These are phyloP conservation scores for Denticeps clupeoides DNA, from an alignment of 2,797 vertebrate species.

Conservation along the genomic window DNA sequence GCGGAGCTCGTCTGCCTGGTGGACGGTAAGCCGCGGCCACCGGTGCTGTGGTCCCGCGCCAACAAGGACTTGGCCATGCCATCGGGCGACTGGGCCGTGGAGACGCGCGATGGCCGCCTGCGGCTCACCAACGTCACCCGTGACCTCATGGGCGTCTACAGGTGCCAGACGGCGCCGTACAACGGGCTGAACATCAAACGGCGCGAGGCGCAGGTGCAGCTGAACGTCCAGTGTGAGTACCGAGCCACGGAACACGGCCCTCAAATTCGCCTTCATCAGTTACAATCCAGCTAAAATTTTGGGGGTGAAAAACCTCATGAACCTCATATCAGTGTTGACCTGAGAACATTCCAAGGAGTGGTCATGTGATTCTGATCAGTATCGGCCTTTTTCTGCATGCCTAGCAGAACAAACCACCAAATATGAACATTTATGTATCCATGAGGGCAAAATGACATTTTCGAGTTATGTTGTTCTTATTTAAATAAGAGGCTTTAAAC, in stretches of 20 bases:
- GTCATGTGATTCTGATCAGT: no score
- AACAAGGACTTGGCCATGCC: constrained; percentile 85
- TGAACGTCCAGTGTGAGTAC: constrained; percentile 94
- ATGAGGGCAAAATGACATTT: no score
- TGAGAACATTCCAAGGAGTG: no score
- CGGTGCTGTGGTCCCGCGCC: constrained; percentile 81
- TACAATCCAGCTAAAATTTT: no score
- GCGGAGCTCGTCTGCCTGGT: constrained; percentile 80
- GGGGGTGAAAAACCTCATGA: no score
- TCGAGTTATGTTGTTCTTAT: no score
- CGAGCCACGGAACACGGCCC: background rate
- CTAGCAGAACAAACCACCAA: no score
- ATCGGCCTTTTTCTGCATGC: no score
- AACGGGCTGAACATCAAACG: constrained; percentile 94
- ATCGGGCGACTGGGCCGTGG: constrained; percentile 58
- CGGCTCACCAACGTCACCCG: constrained; percentile 71
- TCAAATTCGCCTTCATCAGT: no score
- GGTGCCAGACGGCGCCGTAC: constrained; percentile 89
- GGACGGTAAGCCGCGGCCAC: constrained; percentile 85
- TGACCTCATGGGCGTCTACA: constrained; percentile 82
- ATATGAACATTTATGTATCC: no score
- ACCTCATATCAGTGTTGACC: no score
- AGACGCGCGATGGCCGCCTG: constrained; percentile 78
- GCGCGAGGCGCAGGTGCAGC: constrained; percentile 78
- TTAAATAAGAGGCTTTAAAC: no score